Evolutionary conservation across 2,888 invertebrate species (phyloP).

Genomic region (Drosophila formosana): DNA sequence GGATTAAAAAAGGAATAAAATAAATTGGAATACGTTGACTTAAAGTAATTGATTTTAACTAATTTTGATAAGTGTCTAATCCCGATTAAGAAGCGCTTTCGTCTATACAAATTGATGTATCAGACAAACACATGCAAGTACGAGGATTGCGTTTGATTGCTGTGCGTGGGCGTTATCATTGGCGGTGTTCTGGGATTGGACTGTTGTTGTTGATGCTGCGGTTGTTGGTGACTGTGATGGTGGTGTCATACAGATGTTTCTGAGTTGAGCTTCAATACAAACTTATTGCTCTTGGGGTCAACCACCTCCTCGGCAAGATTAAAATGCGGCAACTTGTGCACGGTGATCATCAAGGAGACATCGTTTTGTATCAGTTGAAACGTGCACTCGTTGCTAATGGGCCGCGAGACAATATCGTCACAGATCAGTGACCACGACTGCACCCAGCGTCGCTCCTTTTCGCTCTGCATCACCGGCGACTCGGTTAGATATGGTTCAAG

Average conservation of each 20-base stretch:
- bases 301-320: slow-evolving; percentile 98
- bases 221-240: slow-evolving; percentile 50
- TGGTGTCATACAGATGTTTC: slow-evolving; percentile 97
- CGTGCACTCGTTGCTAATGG: slow-evolving; percentile 92
- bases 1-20: slow-evolving; percentile 3
- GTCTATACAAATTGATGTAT: slow-evolving; percentile 19
- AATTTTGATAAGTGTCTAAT: slow-evolving; percentile 21
- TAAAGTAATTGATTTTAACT: slow-evolving; percentile 10
- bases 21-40: slow-evolving; percentile 7
- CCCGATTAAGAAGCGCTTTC: slow-evolving; percentile 11
- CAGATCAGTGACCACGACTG: slow-evolving; percentile 99
- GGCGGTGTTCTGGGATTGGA: slow-evolving; percentile 53
- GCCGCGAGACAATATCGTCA: slow-evolving; percentile 94
- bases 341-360: slow-evolving; percentile 94
- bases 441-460: slow-evolving; percentile 91
- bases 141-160: slow-evolving; percentile 84
- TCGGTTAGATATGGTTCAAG: slow-evolving; percentile 96
- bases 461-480: slow-evolving; percentile 93
- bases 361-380: slow-evolving; percentile 98
- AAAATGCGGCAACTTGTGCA: slow-evolving; percentile 95
- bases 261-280: slow-evolving; percentile 96
- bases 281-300: slow-evolving; percentile 97
- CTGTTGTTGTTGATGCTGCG: slow-evolving; percentile 44
- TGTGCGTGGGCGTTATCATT: slow-evolving; percentile 79
- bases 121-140: slow-evolving; percentile 84